Evolutionary conservation across 2,797 vertebrate species (phyloP).

Genomic region (Acipenser transmontanus): DNA sequence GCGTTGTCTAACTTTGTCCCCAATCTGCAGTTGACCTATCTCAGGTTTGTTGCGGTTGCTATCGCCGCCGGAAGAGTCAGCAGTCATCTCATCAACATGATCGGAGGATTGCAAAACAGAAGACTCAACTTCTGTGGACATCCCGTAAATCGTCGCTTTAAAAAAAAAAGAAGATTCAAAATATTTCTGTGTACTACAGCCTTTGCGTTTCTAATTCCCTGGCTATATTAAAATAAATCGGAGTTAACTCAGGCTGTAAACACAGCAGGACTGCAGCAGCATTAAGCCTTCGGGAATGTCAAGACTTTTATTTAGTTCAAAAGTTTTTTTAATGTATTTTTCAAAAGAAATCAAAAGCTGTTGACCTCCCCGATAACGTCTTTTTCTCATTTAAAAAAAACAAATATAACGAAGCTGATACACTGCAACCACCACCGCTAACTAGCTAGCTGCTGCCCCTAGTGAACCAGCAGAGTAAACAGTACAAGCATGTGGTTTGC

Average conservation of each 20-base stretch:
- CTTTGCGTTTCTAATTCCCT: no score
- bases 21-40: slow-evolving; percentile 24
- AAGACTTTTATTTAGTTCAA: no score
- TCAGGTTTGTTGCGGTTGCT: slow-evolving; percentile 42
- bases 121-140: slow-evolving; percentile 58
- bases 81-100: slow-evolving; percentile 51
- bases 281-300: no score
- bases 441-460: slow-evolving; percentile 35
- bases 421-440: slow-evolving; percentile 10
- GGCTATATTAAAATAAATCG: no score
- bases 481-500: slow-evolving; percentile 10
- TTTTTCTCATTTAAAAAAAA: neutral
- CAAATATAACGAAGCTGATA: slow-evolving; percentile 27
- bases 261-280: no score
- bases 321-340: no score
- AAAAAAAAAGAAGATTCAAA: slow-evolving; percentile 35
- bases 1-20: slow-evolving; percentile 6
- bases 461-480: neutral
- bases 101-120: slow-evolving; percentile 1
- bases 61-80: slow-evolving; percentile 34
- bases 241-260: no score
- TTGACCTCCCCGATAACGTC: no score
- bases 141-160: slow-evolving; percentile 44
- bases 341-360: no score
- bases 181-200: no score